Evolutionary conservation across 2,797 vertebrate genomes (phyloP).

Genomic region (Orientallactaga sibirica): DNA sequence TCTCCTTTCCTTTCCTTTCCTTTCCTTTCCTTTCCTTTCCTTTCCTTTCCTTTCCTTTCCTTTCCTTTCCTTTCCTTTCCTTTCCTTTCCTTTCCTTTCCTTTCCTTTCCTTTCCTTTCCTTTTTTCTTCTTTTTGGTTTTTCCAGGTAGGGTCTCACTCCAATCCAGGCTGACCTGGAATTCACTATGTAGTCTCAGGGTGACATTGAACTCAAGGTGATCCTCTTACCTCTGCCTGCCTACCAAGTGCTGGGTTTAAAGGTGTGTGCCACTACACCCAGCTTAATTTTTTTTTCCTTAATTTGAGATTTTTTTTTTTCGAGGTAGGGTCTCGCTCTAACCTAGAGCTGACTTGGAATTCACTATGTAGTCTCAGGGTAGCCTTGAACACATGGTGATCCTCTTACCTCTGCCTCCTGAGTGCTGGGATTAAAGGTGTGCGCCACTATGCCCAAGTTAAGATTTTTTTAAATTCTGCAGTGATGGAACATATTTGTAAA

Average conservation of each 20-base stretch:
- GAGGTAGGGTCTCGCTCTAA: background rate
- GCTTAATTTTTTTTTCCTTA: no score
- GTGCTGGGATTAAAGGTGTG: no score
- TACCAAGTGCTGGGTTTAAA: background rate
- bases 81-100: no score
- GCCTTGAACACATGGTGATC: no score
- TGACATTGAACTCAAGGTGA: background rate
- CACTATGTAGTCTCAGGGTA: no score
- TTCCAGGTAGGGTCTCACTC: background rate
- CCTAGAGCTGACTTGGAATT: background rate
- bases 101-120: no score
- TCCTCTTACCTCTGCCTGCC: background rate
- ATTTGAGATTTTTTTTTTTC: background rate
- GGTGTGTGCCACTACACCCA: background rate
- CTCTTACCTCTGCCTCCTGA: no score
- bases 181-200: background rate
- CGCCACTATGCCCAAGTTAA: background rate
- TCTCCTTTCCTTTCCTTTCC: no score
- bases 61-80: no score
- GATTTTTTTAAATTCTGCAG: background rate
- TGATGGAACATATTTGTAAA: conserved; percentile 21
- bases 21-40: no score
- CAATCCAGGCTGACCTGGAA: background rate
- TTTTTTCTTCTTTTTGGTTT: background rate
- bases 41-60: no score